Evolutionary conservation across 2,888 invertebrate genomes (phyloP).

Genomic region (Callimorpha dominula): DNA sequence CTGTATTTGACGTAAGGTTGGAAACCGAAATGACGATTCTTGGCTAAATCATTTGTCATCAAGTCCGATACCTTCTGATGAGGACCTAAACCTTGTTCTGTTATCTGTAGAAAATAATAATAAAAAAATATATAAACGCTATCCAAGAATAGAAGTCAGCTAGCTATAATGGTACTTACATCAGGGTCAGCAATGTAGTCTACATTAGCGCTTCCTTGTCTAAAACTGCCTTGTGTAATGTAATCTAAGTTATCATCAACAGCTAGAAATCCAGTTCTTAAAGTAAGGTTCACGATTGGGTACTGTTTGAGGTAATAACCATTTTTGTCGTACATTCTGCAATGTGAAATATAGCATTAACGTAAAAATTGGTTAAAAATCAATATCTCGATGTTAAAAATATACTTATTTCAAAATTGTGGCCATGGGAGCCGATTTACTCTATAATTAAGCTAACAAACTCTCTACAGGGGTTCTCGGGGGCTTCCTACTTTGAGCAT

Average conservation of each 20-base stretch:
- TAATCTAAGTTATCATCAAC: slow-evolving; percentile 66
- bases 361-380: no score
- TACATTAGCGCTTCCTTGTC: slow-evolving; percentile 66
- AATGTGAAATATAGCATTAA: not conserved
- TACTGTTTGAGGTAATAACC: slow-evolving; percentile 62
- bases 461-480: no score
- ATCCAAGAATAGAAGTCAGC: no score
- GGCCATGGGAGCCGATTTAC: no score
- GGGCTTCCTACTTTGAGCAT: no score
- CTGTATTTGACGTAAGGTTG: slow-evolving; percentile 95
- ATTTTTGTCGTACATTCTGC: slow-evolving; percentile 62
- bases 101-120: slow-evolving; percentile 54
- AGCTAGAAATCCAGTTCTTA: slow-evolving; percentile 64
- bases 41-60: slow-evolving; percentile 62
- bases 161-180: slow-evolving; percentile 52
- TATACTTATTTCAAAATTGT: no score
- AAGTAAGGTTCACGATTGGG: slow-evolving; percentile 64
- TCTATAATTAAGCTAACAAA: no score
- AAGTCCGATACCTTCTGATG: slow-evolving; percentile 62
- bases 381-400: no score
- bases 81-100: slow-evolving; percentile 60
- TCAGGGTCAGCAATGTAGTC: slow-evolving; percentile 72
- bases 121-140: no score
- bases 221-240: slow-evolving; percentile 68
- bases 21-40: slow-evolving; percentile 92